These are phyloP conservation scores for Selene dorsalis DNA, from an alignment of 2,797 vertebrate species.

Conservation along the genomic window DNA sequence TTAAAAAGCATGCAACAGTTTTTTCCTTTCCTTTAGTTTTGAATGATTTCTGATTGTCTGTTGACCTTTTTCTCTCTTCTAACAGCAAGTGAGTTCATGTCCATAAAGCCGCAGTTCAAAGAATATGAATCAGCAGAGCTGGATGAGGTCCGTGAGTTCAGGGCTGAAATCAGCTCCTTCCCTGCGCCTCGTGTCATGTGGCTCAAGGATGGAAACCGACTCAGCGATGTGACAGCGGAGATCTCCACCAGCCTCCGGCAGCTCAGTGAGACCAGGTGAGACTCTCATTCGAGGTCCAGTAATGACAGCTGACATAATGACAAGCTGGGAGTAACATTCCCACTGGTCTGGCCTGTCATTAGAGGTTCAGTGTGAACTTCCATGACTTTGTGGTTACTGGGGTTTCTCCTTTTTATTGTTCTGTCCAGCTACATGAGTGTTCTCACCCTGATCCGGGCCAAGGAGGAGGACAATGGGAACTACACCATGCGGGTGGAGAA, in stretches of 20 bases:
- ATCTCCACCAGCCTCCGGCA: constrained; percentile 87
- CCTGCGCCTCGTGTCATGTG: constrained; percentile 89
- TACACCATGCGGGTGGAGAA: constrained; percentile 93
- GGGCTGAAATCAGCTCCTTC: constrained; percentile 88
- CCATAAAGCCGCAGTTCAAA: constrained; percentile 85
- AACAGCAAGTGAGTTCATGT: constrained; percentile 90
- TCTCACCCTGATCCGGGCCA: constrained; percentile 94
- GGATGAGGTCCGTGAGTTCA: constrained; percentile 93
- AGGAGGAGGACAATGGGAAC: constrained; percentile 95
- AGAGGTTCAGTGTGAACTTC: constrained; percentile 14
- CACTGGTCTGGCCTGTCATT: constrained; percentile 46
- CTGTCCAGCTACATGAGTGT: constrained; percentile 88
- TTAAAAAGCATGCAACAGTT: neutral
- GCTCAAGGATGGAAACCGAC: constrained; percentile 91
- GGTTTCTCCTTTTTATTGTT: constrained; percentile 41
- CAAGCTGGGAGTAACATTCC: constrained; percentile 45
- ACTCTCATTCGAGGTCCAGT: neutral
- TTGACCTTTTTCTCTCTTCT: constrained; percentile 14
- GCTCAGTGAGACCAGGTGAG: constrained; percentile 92
- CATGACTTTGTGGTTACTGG: constrained; percentile 1
- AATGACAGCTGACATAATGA: constrained; percentile 45
- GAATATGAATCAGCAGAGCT: constrained; percentile 88
- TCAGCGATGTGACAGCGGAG: constrained; percentile 91
- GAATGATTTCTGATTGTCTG: constrained; percentile 3
- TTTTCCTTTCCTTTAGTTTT: neutral